phyloP scores from a whole-genome alignment of 2,113 vertebrate species.

The Atlantisia rogersi region DNA sequence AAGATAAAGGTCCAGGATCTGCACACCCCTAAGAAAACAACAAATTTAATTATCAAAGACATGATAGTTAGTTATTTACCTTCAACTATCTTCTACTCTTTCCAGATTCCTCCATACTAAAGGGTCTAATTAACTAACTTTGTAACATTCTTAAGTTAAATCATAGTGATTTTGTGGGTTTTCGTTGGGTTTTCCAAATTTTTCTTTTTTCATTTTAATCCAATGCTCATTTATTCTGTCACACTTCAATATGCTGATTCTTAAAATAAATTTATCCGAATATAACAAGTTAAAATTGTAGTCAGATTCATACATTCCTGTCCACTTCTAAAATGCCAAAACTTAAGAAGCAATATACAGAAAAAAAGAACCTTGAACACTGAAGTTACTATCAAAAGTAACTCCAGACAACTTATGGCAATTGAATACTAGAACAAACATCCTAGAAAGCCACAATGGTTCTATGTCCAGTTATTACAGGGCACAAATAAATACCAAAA shows the following conservation, averaged over 20 bases:
- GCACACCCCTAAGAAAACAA: not conserved
- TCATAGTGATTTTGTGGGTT: accelerated
- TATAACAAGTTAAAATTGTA: not conserved
- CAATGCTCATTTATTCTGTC: not conserved
- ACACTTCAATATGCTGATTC: not conserved
- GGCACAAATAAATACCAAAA: not conserved
- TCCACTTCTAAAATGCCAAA: not conserved
- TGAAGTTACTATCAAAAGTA: not conserved
- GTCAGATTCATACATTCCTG: not conserved
- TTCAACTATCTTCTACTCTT: not conserved
- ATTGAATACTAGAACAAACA: not conserved
- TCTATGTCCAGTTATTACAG: not conserved
- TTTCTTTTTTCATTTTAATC: not conserved
- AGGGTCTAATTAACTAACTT: not conserved
- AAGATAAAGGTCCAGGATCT: not conserved
- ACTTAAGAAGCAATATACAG: not conserved
- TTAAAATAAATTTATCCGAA: not conserved
- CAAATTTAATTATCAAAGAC: not conserved
- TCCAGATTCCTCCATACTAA: not conserved
- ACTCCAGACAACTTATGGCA: not conserved
- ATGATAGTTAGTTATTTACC: not conserved
- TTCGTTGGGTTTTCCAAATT: not conserved
- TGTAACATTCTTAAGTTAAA: not conserved
- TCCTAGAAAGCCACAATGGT: not conserved
- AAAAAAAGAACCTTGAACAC: not conserved